Conservation (phyloP, 2,888 invertebrate genomes). For the Orchesella flavescens region DNA sequence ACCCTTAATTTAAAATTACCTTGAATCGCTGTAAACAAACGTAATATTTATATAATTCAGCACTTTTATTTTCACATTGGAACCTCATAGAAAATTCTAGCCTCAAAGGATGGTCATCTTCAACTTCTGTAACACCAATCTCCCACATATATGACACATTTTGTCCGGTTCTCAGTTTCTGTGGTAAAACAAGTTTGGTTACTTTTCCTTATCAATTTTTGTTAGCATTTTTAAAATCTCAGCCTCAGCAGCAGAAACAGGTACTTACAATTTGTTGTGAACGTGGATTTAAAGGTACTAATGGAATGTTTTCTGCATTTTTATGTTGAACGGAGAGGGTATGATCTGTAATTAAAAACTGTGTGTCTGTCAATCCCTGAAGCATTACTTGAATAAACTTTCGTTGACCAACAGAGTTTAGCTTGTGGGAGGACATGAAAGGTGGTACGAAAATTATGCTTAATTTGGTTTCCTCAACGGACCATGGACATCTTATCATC, state of each 20-base stretch:
- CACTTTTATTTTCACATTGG: slow-evolving; percentile 39
- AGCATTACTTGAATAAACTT: slow-evolving; percentile 87
- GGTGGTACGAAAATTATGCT: slow-evolving; percentile 88
- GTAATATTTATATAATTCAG: slow-evolving; percentile 70
- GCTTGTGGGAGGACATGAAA: slow-evolving; percentile 84
- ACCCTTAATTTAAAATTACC: too few species aligned
- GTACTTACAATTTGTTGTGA: slow-evolving; percentile 74
- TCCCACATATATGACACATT: slow-evolving; percentile 91
- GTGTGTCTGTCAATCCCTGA: slow-evolving; percentile 74
- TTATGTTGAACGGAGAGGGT: slow-evolving; percentile 70
- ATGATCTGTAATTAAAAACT: slow-evolving; percentile 66
- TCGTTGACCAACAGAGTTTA: slow-evolving; percentile 86
- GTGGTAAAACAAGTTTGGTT: slow-evolving; percentile 19
- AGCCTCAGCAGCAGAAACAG: too few species aligned
- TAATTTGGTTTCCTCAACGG: slow-evolving; percentile 82
- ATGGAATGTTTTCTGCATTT: slow-evolving; percentile 72
- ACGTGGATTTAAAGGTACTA: slow-evolving; percentile 81
- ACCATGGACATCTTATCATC: slow-evolving; percentile 87
- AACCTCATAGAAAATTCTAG: slow-evolving; percentile 70
- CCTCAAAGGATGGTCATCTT: slow-evolving; percentile 73
- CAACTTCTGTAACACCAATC: slow-evolving; percentile 76
- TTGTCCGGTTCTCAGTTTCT: slow-evolving; percentile 84
- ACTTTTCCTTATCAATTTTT: slow-evolving; percentile 6
- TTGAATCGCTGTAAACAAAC: slow-evolving; percentile 70
- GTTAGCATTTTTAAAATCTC: not conserved